Base-by-base conservation (phyloP, 37 sponge, comb jelly and placozoan species). In the Theonella swinhoei region DNA sequence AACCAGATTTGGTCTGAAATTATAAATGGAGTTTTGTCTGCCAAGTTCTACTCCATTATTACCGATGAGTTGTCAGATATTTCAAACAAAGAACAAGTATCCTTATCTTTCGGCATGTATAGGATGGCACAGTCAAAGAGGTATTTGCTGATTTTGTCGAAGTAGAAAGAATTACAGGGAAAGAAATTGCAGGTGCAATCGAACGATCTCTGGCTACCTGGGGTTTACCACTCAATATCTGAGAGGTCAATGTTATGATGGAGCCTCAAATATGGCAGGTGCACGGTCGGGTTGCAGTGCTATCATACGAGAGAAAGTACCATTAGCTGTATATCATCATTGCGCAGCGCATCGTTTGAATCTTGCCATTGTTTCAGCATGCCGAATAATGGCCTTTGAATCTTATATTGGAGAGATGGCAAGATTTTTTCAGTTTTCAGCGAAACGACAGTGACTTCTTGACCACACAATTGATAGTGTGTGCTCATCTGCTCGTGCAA, bases 191-290 rank as follows among this genome's bases (percentile, higher is more conserved):
- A n/a, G 33, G 72, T 22, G 62, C 89, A 40, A 82, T 88, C 39
- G 40, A 80, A 25, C 54, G 41, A 17, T 78, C 70, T 71, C 70
- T 79, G 30, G 68, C 68, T 19, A 28, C 85, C 24, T 67, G 47
- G 42, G 81, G 76, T n/a, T 29, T 90, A 14, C 41, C 70, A 25
- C 66, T 76, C 1, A 24, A 42, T 14, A 90, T 38, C 54, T 78
- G 38, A 68, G 85, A 24, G 90, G 81, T 9, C 90, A 90, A 71
- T 78, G 82, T 29, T 90, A 90, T 69, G 85, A 90, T 58, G 85
- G 85, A n/a, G 81, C 85, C 28, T 79, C 81, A 20, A 84, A 79
- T 58, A 88, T 88, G 88, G 39, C 82, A 67, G 82, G 82, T 41
- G 80, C 88, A 54, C 41, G 60, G 42, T 80, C 77, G 69, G 88